Conservation (phyloP, 1,140 invertebrate genomes). For the Ctenoplectra terminalis region DNA sequence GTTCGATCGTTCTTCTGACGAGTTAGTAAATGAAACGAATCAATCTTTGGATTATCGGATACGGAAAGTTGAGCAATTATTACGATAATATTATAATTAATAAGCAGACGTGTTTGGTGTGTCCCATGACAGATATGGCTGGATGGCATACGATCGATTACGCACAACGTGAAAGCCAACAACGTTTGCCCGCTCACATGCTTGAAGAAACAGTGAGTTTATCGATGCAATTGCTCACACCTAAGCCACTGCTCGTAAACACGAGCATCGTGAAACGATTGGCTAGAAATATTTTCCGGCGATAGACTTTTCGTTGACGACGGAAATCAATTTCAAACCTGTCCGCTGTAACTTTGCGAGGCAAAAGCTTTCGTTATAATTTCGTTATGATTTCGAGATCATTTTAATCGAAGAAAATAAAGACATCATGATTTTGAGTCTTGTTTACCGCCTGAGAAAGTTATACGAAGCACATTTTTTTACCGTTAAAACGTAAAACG, state of each 20-base stretch:
- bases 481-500: slow-evolving; percentile 8
- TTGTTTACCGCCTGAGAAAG: slow-evolving; percentile 1
- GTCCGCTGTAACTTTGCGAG: too few species aligned
- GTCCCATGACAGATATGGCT: slow-evolving; percentile 90
- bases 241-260: slow-evolving; percentile 26
- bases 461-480: neutral
- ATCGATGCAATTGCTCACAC: slow-evolving; percentile 52
- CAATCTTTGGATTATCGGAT: neutral
- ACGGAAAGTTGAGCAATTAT: slow-evolving; percentile 4
- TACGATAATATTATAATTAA: slow-evolving; percentile 41
- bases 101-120: slow-evolving; percentile 51
- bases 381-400: too few species aligned
- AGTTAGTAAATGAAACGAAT: neutral
- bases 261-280: slow-evolving; percentile 44
- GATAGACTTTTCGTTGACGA: neutral
- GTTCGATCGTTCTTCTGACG: slow-evolving; percentile 6
- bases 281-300: neutral
- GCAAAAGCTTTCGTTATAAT: too few species aligned
- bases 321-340: too few species aligned
- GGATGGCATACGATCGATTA: slow-evolving; percentile 95
- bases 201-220: slow-evolving; percentile 99
- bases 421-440: too few species aligned
- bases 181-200: slow-evolving; percentile 99
- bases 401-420: too few species aligned
- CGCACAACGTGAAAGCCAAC: slow-evolving; percentile 99